Evolutionary conservation across 2,113 vertebrate genomes (phyloP).

Genomic region (Centropus bengalensis): DNA sequence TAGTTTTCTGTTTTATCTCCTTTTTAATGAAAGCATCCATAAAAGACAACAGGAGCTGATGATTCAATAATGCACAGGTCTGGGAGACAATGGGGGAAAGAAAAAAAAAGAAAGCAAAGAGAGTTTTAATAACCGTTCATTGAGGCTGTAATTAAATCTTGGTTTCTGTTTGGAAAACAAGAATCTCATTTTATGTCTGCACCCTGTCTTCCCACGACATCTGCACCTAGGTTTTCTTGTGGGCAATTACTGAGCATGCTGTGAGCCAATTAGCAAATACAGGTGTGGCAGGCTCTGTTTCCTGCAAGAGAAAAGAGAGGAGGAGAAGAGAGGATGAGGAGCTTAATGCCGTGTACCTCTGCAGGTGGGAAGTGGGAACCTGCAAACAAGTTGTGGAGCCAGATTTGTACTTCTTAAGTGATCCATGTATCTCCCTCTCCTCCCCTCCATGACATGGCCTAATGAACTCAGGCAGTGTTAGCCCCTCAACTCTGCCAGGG

Average conservation of each 20-base stretch:
- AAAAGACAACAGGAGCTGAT: conserved; percentile 69
- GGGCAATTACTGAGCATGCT: conserved; percentile 70
- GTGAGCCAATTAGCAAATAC: conserved; percentile 74
- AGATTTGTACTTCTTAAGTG: fast-evolving
- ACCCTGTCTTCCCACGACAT: conserved; percentile 58
- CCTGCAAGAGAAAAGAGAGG: background rate
- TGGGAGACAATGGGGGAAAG: conserved; percentile 76
- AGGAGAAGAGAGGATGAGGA: background rate
- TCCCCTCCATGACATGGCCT: fast-evolving
- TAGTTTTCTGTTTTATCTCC: conserved; percentile 66
- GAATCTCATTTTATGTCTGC: conserved; percentile 77
- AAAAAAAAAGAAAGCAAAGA: conserved; percentile 50
- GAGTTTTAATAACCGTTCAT: conserved; percentile 81
- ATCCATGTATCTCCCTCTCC: background rate
- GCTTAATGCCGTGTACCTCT: background rate
- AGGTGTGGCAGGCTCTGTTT: conserved; percentile 58
- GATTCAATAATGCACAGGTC: conserved; percentile 73
- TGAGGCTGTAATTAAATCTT: conserved; percentile 81
- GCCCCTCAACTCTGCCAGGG: background rate
- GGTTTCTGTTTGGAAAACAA: conserved; percentile 83
- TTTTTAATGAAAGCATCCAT: conserved; percentile 66
- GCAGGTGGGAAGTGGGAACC: background rate
- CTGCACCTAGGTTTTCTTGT: conserved; percentile 74
- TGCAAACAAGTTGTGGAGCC: background rate
- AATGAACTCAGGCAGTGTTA: background rate